These are phyloP conservation scores for Heterohyrax brucei DNA, from an alignment of 2,797 vertebrate genomes.

Conservation along the genomic window DNA sequence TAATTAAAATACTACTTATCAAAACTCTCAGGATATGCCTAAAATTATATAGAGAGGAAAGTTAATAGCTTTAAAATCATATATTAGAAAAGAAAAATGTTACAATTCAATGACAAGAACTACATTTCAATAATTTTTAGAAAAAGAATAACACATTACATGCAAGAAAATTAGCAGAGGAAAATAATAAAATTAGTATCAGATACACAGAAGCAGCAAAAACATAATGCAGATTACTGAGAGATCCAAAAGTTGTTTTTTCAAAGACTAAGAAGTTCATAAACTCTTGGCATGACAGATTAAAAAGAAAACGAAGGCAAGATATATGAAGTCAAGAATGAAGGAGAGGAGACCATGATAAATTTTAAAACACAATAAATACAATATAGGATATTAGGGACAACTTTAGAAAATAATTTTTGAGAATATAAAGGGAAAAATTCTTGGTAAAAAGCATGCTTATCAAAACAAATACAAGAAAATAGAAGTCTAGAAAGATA, in stretches of 20 bases:
- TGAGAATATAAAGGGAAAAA: background rate
- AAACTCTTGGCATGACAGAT: background rate
- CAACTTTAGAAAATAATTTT: background rate
- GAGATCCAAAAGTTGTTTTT: slow-evolving; percentile 27
- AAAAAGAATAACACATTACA: background rate
- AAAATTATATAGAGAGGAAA: background rate
- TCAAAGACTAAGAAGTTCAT: slow-evolving; percentile 9
- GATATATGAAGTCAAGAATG: background rate
- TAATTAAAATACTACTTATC: slow-evolving; percentile 44
- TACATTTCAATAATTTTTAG: background rate
- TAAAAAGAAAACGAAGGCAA: slow-evolving; percentile 36
- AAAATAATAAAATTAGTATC: slow-evolving; percentile 33
- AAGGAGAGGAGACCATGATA: background rate
- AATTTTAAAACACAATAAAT: background rate
- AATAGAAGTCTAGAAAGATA: background rate
- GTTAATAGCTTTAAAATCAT: slow-evolving; percentile 43
- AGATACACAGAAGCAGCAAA: slow-evolving; percentile 3
- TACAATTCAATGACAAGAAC: background rate
- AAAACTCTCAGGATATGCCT: background rate
- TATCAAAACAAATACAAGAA: background rate
- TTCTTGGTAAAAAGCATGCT: background rate
- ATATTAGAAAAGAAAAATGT: background rate
- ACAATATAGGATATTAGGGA: background rate
- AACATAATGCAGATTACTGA: background rate
- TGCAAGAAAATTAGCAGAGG: background rate